Percentiles rank a stretch among this genome's conserved stretches.
Evolutionary conservation across 2,797 vertebrate species (phyloP).

Genomic region (Antrozous pallidus): DNA sequence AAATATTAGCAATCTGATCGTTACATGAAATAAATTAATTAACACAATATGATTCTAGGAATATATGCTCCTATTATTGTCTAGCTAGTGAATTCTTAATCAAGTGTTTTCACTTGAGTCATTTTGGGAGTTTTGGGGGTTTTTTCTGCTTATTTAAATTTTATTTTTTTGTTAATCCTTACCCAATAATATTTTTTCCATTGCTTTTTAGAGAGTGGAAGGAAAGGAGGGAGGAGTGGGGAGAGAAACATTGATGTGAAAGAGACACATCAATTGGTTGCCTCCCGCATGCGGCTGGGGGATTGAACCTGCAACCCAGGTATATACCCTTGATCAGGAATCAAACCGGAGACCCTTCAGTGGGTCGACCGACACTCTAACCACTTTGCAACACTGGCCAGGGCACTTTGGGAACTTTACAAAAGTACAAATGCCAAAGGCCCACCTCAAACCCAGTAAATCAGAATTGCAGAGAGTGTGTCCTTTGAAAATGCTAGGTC

Average conservation of each 20-base stretch:
- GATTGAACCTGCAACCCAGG: neutral
- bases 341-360: neutral
- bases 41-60: neutral
- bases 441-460: neutral
- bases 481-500: neutral
- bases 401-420: neutral
- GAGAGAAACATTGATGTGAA: neutral
- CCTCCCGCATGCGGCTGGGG: neutral
- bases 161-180: too few species aligned
- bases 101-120: neutral
- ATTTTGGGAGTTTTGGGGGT: neutral
- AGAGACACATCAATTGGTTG: neutral
- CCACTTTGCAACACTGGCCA: neutral
- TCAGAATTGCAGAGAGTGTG: neutral
- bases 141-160: neutral
- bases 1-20: conserved; percentile 34
- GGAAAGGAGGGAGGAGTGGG: neutral
- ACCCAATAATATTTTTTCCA: neutral
- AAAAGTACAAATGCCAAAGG: neutral
- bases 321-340: neutral
- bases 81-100: neutral
- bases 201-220: neutral
- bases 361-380: neutral
- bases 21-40: conserved; percentile 30
- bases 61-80: neutral